phyloP scores from a whole-genome alignment of 2,113 vertebrate genomes.

The Ochotona curzoniae region DNA sequence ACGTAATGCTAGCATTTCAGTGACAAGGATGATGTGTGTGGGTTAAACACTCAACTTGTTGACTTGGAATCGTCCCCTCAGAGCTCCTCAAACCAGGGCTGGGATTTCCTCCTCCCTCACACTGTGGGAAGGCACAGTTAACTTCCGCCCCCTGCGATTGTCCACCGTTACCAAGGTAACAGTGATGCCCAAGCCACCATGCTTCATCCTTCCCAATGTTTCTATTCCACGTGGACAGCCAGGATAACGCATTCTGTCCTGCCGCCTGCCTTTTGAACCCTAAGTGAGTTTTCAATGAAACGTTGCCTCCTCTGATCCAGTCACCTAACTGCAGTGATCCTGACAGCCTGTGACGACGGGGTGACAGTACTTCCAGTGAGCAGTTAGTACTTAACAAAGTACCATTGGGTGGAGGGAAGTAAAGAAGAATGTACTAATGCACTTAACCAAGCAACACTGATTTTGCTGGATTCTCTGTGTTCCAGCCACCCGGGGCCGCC shows the following conservation, averaged over 20 bases:
- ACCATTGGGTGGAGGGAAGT: conserved; percentile 61
- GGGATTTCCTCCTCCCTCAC: not conserved
- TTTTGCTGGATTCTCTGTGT: not conserved
- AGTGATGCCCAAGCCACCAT: not conserved
- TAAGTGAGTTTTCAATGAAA: conserved; percentile 31
- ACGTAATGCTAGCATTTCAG: not conserved
- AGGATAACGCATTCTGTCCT: not conserved
- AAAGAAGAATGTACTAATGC: conserved; percentile 61
- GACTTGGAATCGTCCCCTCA: not conserved
- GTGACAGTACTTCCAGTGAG: not conserved
- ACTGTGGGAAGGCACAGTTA: not conserved
- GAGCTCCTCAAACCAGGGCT: not conserved
- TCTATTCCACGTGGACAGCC: not conserved
- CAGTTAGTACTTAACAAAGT: conserved; percentile 46
- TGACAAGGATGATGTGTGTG: not conserved
- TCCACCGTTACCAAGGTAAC: conserved; percentile 50
- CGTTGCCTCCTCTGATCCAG: conserved; percentile 48
- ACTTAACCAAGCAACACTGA: conserved; percentile 43
- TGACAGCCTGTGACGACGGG: not conserved
- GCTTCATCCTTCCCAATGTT: not conserved
- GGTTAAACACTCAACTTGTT: not conserved
- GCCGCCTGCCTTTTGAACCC: conserved; percentile 41
- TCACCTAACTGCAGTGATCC: not conserved
- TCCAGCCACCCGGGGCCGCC: not conserved
- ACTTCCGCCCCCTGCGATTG: conserved; percentile 9